phyloP scores from a whole-genome alignment of 2,888 invertebrate species.

The Melitaea athalia region DNA sequence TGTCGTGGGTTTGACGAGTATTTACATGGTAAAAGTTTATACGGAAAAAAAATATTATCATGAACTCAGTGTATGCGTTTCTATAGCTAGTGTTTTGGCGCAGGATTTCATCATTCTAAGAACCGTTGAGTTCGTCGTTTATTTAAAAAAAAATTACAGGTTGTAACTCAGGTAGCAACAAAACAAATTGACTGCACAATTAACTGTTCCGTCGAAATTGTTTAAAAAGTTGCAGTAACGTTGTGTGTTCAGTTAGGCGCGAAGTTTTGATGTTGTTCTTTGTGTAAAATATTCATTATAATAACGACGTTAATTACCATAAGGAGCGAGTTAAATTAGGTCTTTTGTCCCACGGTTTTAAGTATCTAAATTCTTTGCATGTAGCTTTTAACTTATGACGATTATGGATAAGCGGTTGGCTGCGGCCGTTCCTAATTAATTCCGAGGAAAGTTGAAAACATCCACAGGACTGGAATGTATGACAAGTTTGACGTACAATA shows the following conservation, averaged over 20 bases:
- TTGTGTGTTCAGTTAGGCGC: conserved; percentile 12
- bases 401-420: not conserved
- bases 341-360: not conserved
- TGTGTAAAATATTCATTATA: conserved; percentile 4
- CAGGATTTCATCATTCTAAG: too few relatives aligned
- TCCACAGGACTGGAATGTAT: conserved; percentile 7
- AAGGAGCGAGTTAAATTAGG: not conserved
- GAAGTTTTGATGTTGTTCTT: conserved; percentile 8
- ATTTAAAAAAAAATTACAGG: conserved; percentile 8
- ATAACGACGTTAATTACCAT: not conserved
- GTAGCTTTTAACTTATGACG: not conserved
- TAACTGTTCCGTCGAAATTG: conserved; percentile 16
- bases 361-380: not conserved
- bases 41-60: too few relatives aligned
- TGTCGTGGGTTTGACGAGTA: too few relatives aligned
- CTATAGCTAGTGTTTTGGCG: too few relatives aligned
- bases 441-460: conserved; percentile 24
- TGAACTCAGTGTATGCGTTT: too few relatives aligned
- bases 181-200: conserved; percentile 21
- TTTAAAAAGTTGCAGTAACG: conserved; percentile 23
- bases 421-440: conserved; percentile 22
- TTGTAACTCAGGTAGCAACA: not conserved
- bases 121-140: not conserved
- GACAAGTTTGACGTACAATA: conserved; percentile 16
- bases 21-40: too few relatives aligned